Evolutionary conservation across 2,888 invertebrate genomes (phyloP).

Genomic region (Thymelicus sylvestris): DNA sequence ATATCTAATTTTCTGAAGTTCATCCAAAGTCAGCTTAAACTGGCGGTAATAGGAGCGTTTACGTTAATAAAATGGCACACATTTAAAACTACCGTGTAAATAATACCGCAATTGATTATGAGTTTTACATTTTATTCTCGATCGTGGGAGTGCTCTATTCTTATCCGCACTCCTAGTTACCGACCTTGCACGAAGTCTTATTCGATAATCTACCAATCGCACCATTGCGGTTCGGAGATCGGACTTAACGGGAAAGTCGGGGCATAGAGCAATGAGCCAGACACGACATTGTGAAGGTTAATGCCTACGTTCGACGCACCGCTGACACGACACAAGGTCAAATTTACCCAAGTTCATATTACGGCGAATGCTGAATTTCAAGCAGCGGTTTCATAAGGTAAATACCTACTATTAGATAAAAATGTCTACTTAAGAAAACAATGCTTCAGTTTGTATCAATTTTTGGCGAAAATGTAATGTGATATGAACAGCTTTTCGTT

Average conservation of each 20-base stretch:
- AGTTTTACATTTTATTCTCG: conserved; percentile 1
- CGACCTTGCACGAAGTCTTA: conserved; percentile 50
- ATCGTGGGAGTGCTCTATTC: conserved; percentile 4
- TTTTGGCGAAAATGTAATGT: too few relatives aligned
- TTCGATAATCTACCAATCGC: conserved; percentile 72
- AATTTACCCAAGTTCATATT: conserved; percentile 38
- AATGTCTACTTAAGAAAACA: too few relatives aligned
- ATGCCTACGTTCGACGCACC: conserved; percentile 26
- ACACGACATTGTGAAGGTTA: conserved; percentile 26
- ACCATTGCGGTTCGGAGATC: conserved; percentile 68
- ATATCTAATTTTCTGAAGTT: too few relatives aligned
- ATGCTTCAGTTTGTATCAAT: too few relatives aligned
- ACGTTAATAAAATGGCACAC: not conserved
- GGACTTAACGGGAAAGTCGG: conserved; percentile 63
- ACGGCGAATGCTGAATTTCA: not conserved
- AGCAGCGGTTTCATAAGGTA: not conserved
- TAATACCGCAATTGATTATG: conserved; percentile 4
- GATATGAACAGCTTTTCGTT: too few relatives aligned
- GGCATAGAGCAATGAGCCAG: conserved; percentile 43
- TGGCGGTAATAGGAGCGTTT: too few relatives aligned
- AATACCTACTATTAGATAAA: not conserved
- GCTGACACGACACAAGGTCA: conserved; percentile 31
- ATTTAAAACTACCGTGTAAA: not conserved
- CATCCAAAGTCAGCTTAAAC: too few relatives aligned
- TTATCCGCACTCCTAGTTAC: conserved; percentile 11